phyloP scores from a whole-genome alignment of 2,113 vertebrate genomes.

The Pseudois nayaur region DNA sequence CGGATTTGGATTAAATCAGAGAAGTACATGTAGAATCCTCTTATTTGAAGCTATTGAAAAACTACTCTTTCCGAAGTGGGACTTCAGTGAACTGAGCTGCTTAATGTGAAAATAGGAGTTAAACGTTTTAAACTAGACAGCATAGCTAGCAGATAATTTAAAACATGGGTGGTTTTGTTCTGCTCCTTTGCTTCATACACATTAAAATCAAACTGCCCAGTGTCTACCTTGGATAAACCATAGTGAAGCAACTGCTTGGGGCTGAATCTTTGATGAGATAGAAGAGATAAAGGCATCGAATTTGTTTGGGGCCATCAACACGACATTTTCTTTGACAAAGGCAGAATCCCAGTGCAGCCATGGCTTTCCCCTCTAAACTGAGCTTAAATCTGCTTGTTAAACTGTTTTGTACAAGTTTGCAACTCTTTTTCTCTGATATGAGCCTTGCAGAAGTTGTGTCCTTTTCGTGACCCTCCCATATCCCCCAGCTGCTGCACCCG shows the following conservation, averaged over 20 bases:
- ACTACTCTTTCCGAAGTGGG: neutral
- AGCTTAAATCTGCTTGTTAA: neutral
- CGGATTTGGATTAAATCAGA: neutral
- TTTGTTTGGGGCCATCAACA: neutral
- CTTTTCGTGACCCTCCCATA: slow-evolving; percentile 28
- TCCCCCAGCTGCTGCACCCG: neutral
- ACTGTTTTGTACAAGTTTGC: neutral
- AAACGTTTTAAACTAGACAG: neutral
- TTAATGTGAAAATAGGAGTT: neutral
- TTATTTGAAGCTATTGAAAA: neutral
- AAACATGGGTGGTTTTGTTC: neutral
- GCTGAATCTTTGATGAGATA: neutral
- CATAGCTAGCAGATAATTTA: neutral
- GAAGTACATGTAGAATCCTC: neutral
- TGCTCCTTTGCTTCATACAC: neutral
- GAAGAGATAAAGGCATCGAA: neutral
- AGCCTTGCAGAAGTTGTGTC: slow-evolving; percentile 34
- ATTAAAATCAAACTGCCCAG: neutral
- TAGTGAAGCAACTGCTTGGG: neutral
- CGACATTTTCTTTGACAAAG: neutral
- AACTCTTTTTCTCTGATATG: neutral
- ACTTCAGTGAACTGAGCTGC: neutral
- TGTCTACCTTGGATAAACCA: neutral
- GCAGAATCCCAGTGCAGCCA: neutral
- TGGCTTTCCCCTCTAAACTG: neutral